phyloP scores from a whole-genome alignment of 2,888 invertebrate genomes.

The Eupsilia transversa region DNA sequence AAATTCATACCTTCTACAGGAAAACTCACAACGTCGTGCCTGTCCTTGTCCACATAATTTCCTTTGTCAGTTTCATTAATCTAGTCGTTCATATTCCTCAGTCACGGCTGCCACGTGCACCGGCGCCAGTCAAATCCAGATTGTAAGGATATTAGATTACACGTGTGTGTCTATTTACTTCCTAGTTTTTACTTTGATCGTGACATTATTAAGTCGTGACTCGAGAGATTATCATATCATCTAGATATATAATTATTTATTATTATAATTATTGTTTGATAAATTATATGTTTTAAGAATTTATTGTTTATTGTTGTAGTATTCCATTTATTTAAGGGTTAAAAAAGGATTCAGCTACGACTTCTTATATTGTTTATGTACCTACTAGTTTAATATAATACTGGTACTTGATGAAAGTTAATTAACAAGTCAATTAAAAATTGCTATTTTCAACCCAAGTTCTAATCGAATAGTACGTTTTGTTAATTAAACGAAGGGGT shows the following conservation, averaged over 20 bases:
- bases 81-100: constrained; percentile 56
- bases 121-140: constrained; percentile 20
- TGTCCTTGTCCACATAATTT: constrained; percentile 56
- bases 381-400: not conserved
- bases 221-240: constrained; percentile 3
- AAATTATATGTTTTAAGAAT: not conserved
- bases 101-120: constrained; percentile 36
- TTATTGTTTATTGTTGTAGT: not conserved
- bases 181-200: not conserved
- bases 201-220: not conserved
- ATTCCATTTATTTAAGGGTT: no score
- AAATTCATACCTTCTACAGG: constrained; percentile 19
- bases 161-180: constrained; percentile 10
- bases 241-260: not conserved
- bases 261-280: no score
- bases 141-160: constrained; percentile 26
- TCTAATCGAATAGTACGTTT: not conserved
- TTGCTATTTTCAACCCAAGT: not conserved
- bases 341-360: not conserved
- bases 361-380: not conserved
- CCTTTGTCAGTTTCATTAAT: constrained; percentile 50
- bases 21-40: constrained; percentile 22
- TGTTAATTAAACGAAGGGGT: not conserved
- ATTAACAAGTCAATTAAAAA: not conserved
- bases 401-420: not conserved